phyloP scores from a whole-genome alignment of 2,797 vertebrate species.

The Rhinophrynus dorsalis region DNA sequence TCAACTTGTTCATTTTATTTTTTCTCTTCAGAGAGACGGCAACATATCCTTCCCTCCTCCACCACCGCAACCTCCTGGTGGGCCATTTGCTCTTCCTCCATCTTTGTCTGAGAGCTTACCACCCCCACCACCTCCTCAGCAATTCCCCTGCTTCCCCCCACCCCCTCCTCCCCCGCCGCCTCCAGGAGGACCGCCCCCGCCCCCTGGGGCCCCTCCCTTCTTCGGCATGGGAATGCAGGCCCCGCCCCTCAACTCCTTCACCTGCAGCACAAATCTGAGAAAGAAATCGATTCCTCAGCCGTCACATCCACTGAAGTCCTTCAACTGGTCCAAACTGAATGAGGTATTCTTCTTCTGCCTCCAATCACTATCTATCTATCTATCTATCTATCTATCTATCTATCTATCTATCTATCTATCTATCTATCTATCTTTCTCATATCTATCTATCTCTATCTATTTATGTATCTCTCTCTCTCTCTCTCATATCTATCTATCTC shows the following conservation, averaged over 20 bases:
- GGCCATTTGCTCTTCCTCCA: conserved; percentile 68
- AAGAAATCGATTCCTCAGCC: conserved; percentile 90
- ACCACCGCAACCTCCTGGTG: conserved; percentile 80
- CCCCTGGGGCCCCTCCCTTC: conserved; percentile 77
- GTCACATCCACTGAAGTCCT: conserved; percentile 94
- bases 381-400: too few species aligned
- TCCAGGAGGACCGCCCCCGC: conserved; percentile 77
- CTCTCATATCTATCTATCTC: too few species aligned
- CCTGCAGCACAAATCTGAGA: conserved; percentile 65
- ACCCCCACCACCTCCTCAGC: conserved; percentile 80
- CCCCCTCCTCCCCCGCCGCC: conserved; percentile 73
- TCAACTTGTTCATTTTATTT: too few species aligned
- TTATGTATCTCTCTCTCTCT: too few species aligned
- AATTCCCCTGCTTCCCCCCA: conserved; percentile 71
- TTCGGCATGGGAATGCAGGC: conserved; percentile 60
- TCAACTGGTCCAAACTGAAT: conserved; percentile 95
- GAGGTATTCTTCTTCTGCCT: conserved; percentile 79
- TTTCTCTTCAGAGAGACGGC: conserved; percentile 67
- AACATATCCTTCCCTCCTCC: conserved; percentile 70
- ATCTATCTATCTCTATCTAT: too few species aligned
- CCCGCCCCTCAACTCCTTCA: conserved; percentile 63
- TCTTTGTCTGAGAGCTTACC: conserved; percentile 57
- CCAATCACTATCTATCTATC: too few species aligned
- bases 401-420: too few species aligned
- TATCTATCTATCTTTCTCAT: too few species aligned